Evolutionary conservation across 2,113 vertebrate genomes (phyloP).

Genomic region (Cygnus buccinator): DNA sequence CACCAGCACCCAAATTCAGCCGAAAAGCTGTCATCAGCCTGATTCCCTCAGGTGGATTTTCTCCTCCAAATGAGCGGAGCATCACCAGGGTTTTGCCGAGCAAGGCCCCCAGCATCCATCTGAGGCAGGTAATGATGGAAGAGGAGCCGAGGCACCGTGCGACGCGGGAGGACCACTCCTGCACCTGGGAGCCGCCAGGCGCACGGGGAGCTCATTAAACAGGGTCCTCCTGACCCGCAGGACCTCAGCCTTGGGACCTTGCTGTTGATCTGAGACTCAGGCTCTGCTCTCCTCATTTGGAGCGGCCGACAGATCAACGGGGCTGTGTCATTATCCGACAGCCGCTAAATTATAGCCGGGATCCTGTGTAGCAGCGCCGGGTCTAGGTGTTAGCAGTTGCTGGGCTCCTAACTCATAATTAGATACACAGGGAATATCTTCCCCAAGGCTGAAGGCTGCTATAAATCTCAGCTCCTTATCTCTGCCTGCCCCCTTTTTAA

Average conservation of each 20-base stretch:
- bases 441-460: conserved; percentile 50
- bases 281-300: conserved; percentile 56
- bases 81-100: background rate
- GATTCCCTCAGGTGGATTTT: background rate
- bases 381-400: conserved; percentile 56
- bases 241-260: conserved; percentile 54
- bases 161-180: background rate
- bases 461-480: conserved; percentile 55
- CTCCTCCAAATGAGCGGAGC: background rate
- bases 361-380: conserved; percentile 15
- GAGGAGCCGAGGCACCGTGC: background rate
- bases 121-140: background rate
- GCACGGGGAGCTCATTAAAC: conserved; percentile 61
- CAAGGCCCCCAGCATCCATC: background rate
- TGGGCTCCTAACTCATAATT: conserved; percentile 43
- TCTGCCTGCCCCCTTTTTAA: conserved; percentile 62
- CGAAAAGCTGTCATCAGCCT: background rate
- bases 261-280: conserved; percentile 45
- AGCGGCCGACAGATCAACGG: conserved; percentile 42
- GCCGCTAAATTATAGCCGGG: conserved; percentile 56
- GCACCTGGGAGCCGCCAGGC: background rate
- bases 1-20: background rate
- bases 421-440: conserved; percentile 58
- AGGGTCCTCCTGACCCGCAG: conserved; percentile 44
- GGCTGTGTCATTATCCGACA: conserved; percentile 54